Conservation (phyloP, 2,113 vertebrate genomes). For the Porphyrio hochstetteri region DNA sequence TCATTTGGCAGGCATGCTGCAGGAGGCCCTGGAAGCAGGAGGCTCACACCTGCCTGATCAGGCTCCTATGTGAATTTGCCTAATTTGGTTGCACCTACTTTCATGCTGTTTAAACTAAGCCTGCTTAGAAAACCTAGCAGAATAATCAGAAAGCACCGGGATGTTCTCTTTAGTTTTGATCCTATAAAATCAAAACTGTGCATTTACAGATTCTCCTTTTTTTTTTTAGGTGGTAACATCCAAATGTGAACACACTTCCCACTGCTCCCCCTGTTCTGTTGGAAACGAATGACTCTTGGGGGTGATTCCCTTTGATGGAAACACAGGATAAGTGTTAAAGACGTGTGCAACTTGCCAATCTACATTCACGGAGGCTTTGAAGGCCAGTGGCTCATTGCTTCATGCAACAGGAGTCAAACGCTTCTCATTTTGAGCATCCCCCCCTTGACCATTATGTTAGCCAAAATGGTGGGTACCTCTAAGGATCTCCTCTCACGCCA, state of each 20-base stretch:
- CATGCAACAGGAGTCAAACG: background rate
- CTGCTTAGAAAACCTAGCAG: background rate
- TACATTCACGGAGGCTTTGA: background rate
- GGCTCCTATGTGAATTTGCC: background rate
- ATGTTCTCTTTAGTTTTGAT: background rate
- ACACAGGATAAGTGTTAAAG: background rate
- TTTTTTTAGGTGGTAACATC: background rate
- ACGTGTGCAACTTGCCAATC: background rate
- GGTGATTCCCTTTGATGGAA: background rate
- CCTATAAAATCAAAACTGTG: background rate
- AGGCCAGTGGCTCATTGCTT: background rate
- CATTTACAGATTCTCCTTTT: background rate
- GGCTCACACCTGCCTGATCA: background rate
- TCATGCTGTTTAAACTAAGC: background rate
- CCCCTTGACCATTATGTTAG: background rate
- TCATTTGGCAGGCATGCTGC: background rate
- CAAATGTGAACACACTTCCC: background rate
- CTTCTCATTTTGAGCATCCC: background rate
- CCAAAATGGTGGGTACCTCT: background rate
- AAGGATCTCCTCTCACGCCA: background rate
- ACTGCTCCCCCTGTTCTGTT: background rate
- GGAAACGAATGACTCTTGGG: background rate
- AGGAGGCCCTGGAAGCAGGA: background rate
- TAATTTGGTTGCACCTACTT: background rate
- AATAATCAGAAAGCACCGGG: background rate